Conservation (phyloP, 2,888 invertebrate genomes). For the Pomacea canaliculata region DNA sequence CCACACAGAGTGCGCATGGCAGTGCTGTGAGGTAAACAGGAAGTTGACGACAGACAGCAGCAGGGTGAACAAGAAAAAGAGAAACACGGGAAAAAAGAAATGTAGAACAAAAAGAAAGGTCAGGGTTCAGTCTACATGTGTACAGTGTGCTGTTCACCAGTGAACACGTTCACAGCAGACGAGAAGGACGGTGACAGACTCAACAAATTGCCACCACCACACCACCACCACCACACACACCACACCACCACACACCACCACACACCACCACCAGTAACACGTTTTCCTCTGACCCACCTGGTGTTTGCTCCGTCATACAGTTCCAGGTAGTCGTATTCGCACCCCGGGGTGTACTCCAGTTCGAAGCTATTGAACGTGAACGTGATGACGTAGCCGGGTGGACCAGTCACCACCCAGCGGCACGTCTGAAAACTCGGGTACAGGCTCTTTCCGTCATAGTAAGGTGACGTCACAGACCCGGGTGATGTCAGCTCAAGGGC, state of each 20-base stretch:
- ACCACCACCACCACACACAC: too few relatives aligned
- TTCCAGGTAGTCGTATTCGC: conserved; percentile 48
- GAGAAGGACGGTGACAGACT: too few relatives aligned
- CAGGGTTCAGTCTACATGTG: too few relatives aligned
- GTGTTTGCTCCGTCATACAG: conserved; percentile 43
- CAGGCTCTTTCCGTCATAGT: conserved; percentile 37
- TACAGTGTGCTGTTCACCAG: too few relatives aligned
- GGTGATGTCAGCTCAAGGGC: conserved; percentile 17
- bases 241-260: too few relatives aligned
- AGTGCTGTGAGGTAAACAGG: background rate
- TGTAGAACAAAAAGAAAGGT: too few relatives aligned
- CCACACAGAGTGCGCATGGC: conserved; percentile 43
- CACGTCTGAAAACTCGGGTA: conserved; percentile 49
- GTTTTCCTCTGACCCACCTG: background rate
- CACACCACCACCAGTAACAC: too few relatives aligned
- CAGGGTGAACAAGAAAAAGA: too few relatives aligned
- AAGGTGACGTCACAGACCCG: conserved; percentile 48
- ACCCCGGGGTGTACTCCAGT: conserved; percentile 43
- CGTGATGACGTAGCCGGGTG: conserved; percentile 46
- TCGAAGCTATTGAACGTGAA: conserved; percentile 50
- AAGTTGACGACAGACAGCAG: too few relatives aligned
- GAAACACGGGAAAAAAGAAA: too few relatives aligned
- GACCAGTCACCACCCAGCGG: conserved; percentile 50
- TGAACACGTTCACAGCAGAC: too few relatives aligned
- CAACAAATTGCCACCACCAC: too few relatives aligned